Conservation (phyloP, 2,888 invertebrate species). For the Masnerella sp. region DNA sequence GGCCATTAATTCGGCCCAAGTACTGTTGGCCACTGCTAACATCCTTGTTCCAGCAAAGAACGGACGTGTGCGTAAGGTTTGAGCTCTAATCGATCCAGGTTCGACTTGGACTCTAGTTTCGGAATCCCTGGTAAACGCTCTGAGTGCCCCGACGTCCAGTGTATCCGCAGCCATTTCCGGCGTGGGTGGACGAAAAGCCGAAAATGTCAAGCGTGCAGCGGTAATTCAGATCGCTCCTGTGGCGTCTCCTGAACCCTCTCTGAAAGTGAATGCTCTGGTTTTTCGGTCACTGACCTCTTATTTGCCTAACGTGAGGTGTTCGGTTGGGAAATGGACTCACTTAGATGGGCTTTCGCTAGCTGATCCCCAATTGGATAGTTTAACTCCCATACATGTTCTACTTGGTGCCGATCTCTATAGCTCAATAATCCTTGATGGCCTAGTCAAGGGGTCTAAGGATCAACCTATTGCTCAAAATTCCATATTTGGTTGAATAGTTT, state of each 20-base stretch:
- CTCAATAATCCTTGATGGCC: background rate
- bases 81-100: background rate
- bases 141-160: background rate
- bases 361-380: too few relatives aligned
- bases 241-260: background rate
- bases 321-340: too few relatives aligned
- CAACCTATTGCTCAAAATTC: conserved; percentile 7
- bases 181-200: background rate
- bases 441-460: background rate
- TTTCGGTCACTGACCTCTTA: background rate
- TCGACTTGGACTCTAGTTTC: conserved; percentile 6
- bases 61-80: background rate
- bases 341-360: too few relatives aligned
- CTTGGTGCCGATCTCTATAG: too few relatives aligned
- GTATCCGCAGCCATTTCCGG: background rate
- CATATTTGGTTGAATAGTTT: conserved; percentile 2
- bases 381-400: too few relatives aligned
- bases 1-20: too few relatives aligned
- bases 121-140: background rate
- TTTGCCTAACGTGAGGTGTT: background rate
- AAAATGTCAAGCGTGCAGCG: background rate
- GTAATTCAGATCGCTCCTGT: background rate
- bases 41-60: background rate
- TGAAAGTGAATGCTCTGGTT: background rate
- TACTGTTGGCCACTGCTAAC: background rate